Percentiles rank a stretch among this genome's conserved stretches.
Conservation (phyloP, 1,140 invertebrate genomes). For the Delia radicum region DNA sequence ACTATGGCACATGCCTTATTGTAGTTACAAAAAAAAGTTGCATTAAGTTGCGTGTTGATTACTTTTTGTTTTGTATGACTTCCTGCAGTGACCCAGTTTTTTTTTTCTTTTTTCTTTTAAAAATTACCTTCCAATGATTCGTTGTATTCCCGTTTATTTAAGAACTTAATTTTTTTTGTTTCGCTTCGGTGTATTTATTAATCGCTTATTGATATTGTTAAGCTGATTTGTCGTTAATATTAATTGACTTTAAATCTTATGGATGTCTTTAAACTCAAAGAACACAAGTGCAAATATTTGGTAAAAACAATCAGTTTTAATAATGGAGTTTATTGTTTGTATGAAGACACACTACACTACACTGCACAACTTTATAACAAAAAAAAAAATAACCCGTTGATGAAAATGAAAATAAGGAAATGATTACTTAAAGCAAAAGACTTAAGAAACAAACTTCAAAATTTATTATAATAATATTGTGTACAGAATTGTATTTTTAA, state of each 20-base stretch:
- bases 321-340: neutral
- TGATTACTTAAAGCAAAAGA: neutral
- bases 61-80: constrained; percentile 1
- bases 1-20: constrained; percentile 11
- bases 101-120: neutral
- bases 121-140: neutral
- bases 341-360: neutral
- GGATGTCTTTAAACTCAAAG: neutral
- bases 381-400: neutral
- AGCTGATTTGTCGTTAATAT: constrained; percentile 24
- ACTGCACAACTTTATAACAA: neutral
- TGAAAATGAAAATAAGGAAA: neutral
- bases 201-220: constrained; percentile 23
- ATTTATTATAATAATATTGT: no score
- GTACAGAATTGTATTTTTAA: no score
- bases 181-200: neutral
- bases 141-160: neutral
- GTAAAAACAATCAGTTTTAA: neutral
- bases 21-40: neutral
- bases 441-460: neutral
- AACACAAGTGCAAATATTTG: constrained; percentile 21
- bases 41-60: constrained; percentile 16
- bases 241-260: constrained; percentile 22
- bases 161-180: neutral
- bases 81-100: constrained; percentile 22